phyloP scores from a whole-genome alignment of 2,797 vertebrate genomes.

The Pyrocephalus nanus region DNA sequence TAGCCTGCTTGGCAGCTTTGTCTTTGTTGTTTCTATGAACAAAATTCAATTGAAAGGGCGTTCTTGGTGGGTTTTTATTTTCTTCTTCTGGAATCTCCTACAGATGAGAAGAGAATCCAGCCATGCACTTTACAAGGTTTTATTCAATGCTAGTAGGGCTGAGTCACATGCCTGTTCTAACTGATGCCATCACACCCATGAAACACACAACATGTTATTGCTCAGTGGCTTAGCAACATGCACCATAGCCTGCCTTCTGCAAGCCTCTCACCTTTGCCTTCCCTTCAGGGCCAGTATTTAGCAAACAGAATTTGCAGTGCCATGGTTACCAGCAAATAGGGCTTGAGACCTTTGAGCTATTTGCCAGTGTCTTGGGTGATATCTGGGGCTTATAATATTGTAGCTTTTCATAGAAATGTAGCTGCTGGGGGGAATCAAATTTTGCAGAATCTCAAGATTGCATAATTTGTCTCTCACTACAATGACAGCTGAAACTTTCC shows the following conservation, averaged over 20 bases:
- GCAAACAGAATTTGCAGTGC: conserved; percentile 55
- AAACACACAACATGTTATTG: conserved; percentile 10
- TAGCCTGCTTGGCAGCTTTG: not conserved
- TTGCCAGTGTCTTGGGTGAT: not conserved
- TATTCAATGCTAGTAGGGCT: not conserved
- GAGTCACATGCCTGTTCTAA: conserved; percentile 62
- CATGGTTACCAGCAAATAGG: conserved; percentile 41
- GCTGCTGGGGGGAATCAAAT: not conserved
- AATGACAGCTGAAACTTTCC: not conserved
- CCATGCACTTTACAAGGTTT: not conserved
- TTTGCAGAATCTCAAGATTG: not conserved
- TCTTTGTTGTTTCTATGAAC: not conserved
- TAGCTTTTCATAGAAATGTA: not conserved
- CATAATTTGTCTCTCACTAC: not conserved
- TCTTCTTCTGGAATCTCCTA: not conserved
- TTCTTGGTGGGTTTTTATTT: not conserved
- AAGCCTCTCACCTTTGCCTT: conserved; percentile 32
- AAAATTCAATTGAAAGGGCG: not conserved
- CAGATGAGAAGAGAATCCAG: not conserved
- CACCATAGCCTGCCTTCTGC: not conserved
- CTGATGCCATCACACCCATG: conserved; percentile 38
- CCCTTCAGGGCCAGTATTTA: conserved; percentile 61
- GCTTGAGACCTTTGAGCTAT: not conserved
- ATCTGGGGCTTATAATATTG: not conserved
- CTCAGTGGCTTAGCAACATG: conserved; percentile 49